Conservation (phyloP, 2,113 vertebrate genomes). For the Colistium nudipinnis region DNA sequence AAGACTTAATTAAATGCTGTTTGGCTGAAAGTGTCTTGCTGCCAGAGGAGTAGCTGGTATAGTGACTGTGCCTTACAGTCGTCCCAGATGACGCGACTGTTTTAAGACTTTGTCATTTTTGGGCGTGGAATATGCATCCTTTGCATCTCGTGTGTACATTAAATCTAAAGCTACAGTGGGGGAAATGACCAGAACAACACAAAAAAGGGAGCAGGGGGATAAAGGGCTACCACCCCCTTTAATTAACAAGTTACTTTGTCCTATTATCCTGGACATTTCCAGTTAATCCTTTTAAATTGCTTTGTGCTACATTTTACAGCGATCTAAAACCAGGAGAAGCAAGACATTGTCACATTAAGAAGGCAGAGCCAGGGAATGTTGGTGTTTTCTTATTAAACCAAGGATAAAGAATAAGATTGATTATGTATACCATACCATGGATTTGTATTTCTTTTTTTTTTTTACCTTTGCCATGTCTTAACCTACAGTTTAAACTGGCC, state of each 20-base stretch:
- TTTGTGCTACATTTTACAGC: neutral
- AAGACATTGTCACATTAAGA: neutral
- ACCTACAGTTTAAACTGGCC: no score
- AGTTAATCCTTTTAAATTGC: neutral
- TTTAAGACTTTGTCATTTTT: neutral
- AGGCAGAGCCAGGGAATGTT: no score
- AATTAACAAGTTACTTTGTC: no score
- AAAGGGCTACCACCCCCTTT: neutral
- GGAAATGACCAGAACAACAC: no score
- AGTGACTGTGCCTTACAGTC: neutral
- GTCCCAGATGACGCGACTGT: neutral
- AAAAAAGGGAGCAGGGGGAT: neutral
- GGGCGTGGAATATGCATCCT: neutral
- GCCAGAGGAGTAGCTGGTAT: neutral
- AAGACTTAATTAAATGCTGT: slow-evolving; percentile 62
- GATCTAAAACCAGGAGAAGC: neutral
- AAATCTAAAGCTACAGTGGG: neutral
- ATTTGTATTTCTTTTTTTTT: no score
- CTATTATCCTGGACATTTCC: neutral
- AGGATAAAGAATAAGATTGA: no score
- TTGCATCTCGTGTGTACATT: neutral
- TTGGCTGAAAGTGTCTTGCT: slow-evolving; percentile 27
- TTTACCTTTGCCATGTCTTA: no score
- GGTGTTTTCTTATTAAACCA: no score
- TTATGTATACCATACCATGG: no score